These are phyloP conservation scores for Halcyon malimbica DNA, from an alignment of 2,113 vertebrate genomes.

Conservation along the genomic window DNA sequence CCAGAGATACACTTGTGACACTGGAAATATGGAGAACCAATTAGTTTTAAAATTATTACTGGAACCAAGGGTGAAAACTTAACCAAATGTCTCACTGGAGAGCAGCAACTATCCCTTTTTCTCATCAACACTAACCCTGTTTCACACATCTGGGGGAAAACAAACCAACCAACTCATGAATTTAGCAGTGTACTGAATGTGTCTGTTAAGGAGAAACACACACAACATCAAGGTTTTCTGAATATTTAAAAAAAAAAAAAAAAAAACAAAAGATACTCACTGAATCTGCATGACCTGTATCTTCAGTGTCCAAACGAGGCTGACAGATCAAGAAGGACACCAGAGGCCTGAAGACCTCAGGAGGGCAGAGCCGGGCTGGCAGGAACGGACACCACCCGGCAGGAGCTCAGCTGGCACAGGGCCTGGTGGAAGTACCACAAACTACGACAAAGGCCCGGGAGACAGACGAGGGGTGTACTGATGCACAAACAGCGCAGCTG, in stretches of 20 bases:
- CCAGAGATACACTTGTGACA: background rate
- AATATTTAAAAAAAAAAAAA: background rate
- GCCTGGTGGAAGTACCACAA: background rate
- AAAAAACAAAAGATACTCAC: background rate
- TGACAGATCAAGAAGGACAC: background rate
- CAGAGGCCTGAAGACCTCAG: background rate
- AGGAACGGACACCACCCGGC: background rate
- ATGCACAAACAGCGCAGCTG: rapidly evolving
- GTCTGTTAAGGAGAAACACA: background rate
- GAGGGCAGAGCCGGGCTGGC: rapidly evolving
- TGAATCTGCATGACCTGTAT: background rate
- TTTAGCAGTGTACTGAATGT: background rate
- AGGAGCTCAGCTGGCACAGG: background rate
- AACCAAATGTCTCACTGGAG: background rate
- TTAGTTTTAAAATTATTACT: background rate
- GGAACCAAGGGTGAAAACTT: background rate
- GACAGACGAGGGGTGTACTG: rapidly evolving
- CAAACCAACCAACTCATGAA: too few relatives aligned
- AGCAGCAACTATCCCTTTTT: too few relatives aligned
- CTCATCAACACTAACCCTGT: background rate
- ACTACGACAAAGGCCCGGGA: background rate
- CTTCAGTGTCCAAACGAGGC: background rate
- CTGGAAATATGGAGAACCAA: background rate
- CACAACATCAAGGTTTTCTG: background rate
- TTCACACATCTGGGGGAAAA: background rate